phyloP scores from a whole-genome alignment of 2,797 vertebrate genomes.

The Gallinago solitaria region DNA sequence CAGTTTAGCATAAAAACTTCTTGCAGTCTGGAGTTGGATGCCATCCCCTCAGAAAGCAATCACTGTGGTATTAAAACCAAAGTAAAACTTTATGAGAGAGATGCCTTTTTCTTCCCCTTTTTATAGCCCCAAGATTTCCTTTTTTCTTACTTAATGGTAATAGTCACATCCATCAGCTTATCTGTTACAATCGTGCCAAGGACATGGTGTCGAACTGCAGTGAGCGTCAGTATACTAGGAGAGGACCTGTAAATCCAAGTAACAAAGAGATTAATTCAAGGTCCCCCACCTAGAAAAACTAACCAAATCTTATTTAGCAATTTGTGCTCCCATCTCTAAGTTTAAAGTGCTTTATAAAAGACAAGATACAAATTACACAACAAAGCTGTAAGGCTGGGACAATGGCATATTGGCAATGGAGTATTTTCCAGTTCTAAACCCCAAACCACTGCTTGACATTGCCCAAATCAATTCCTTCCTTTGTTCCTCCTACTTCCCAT shows the following conservation, averaged over 20 bases:
- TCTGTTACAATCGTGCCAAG: conserved; percentile 93
- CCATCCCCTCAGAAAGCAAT: neutral
- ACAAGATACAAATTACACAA: neutral
- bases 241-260: conserved; percentile 83
- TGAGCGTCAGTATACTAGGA: conserved; percentile 94
- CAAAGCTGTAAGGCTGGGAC: neutral
- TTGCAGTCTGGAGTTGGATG: neutral
- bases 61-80: neutral
- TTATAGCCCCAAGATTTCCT: neutral
- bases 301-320: neutral
- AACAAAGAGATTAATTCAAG: neutral
- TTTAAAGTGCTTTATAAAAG: neutral
- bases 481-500: neutral
- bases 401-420: neutral
- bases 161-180: conserved; percentile 92
- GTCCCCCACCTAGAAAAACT: neutral
- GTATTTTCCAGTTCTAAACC: neutral
- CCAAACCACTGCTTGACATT: neutral
- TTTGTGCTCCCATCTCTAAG: neutral
- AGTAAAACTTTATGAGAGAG: neutral
- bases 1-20: neutral
- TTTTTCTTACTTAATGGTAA: conserved; percentile 93
- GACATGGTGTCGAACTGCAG: conserved; percentile 95
- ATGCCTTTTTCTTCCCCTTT: neutral
- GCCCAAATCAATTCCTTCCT: neutral